Evolutionary conservation across 2,797 vertebrate species (phyloP).

Genomic region (Halcyon leucocephala): DNA sequence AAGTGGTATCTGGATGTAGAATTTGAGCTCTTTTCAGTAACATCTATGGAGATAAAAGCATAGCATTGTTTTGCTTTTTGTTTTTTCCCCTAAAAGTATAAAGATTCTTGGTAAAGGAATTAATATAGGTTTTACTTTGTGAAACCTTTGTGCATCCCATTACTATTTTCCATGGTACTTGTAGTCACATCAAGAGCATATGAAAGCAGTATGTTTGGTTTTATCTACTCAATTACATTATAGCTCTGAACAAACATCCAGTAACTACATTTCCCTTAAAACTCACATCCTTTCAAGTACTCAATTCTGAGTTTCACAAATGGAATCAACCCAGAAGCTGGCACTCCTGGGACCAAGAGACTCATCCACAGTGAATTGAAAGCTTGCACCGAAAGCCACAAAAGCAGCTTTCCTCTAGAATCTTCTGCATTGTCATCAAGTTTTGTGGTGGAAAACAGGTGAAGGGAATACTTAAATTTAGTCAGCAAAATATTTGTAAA

Average conservation of each 20-base stretch:
- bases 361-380: accelerated
- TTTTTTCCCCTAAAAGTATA: background rate
- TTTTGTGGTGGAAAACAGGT: background rate
- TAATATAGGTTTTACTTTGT: background rate
- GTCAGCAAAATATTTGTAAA: background rate
- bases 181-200: background rate
- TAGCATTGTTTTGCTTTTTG: background rate
- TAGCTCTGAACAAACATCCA: background rate
- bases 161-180: background rate
- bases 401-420: background rate
- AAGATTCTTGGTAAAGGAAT: background rate
- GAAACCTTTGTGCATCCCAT: background rate
- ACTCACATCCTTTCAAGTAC: background rate
- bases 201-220: background rate
- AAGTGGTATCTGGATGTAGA: background rate
- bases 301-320: background rate
- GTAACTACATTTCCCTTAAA: background rate
- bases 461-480: background rate
- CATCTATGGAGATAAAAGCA: background rate
- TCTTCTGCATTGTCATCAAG: background rate
- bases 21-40: background rate
- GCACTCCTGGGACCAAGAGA: background rate
- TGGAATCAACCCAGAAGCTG: background rate
- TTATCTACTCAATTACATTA: background rate
- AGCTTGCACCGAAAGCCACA: background rate